Evolutionary conservation across 2,797 vertebrate species (phyloP), one percentile per base, ranked within the genome.

Genomic region (Scyliorhinus canicula): DNA sequence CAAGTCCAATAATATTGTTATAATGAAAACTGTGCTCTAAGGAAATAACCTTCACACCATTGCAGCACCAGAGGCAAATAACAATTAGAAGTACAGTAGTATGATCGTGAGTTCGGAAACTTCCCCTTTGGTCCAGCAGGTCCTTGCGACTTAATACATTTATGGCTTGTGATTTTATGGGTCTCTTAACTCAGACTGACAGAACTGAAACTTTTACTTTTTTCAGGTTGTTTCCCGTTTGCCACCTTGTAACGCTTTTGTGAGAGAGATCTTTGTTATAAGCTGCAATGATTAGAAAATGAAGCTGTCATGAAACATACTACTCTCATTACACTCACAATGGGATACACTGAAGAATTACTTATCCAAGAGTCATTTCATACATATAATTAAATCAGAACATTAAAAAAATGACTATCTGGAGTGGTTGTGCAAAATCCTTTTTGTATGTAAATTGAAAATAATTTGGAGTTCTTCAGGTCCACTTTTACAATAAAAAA

Each of bases 11-110:
- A 93, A 5, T 67, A 67, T 28, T 93, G 91, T 44, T 31, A 93
- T 69, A 69, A 69, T 91, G 55, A 60, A 91, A 85, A 50, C 82
- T 52, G 82, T 31, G 40, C 91, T 93, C 91, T 69, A 24, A 50
- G 63, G 91, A 93, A 93, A 93, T 67, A 93, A 93, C 91, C 12
- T 93, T 69, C 63, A 67, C 11, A 93, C 31, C 40, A 93, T 35
- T 93, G 44, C 40, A 93, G 50, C 63, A 93, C 40, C 24, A 69
- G 91, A 69, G 40, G 60, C 91, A 93, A 93, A 93, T 93, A 93
- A 93, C 9, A 5, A 93, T 93, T 69, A 69, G 67, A 69, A 67
- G 65, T n/a, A n/a, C n/a, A n/a, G n/a, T 69, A 16, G 24, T 69
- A 93, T 28, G 55, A 67, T 69, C n/a, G 21, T 67, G 91, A 69